Evolutionary conservation across 2,888 invertebrate species (phyloP).

Genomic region (Diarsia brunnea): DNA sequence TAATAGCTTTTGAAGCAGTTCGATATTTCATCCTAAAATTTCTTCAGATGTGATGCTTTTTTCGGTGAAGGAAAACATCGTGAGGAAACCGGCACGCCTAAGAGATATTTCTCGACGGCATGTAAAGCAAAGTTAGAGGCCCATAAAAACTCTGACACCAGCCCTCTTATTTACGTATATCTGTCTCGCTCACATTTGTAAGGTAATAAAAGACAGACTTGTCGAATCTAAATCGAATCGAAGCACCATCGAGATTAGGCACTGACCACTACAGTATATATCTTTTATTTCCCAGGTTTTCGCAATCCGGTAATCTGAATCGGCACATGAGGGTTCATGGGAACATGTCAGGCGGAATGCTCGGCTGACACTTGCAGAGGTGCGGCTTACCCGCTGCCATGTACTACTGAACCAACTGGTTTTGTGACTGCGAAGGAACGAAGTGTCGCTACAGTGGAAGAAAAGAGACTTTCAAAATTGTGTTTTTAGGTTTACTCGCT

Average conservation of each 20-base stretch:
- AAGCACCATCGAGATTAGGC: no score
- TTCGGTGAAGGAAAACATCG: no score
- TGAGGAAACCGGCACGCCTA: no score
- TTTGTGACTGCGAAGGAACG: background rate
- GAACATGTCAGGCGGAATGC: slow-evolving; percentile 90
- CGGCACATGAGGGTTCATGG: slow-evolving; percentile 99
- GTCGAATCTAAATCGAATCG: no score
- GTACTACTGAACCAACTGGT: slow-evolving; percentile 66
- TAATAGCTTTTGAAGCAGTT: no score
- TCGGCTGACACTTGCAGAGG: slow-evolving; percentile 91
- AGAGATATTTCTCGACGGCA: no score
- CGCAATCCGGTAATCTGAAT: slow-evolving; percentile 99
- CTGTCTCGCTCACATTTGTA: no score
- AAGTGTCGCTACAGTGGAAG: slow-evolving; percentile 1
- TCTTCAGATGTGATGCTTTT: background rate
- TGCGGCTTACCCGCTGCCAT: slow-evolving; percentile 78
- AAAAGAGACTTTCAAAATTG: slow-evolving; percentile 15
- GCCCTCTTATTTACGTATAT: no score
- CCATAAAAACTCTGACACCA: no score
- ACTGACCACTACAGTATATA: background rate
- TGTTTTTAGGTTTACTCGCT: slow-evolving; percentile 3
- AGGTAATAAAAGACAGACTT: no score
- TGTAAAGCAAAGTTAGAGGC: no score
- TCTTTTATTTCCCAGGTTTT: slow-evolving; percentile 92
- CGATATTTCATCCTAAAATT: background rate